Base-by-base conservation (phyloP, 2,797 vertebrate genomes). In the Pagetopsis macropterus region DNA sequence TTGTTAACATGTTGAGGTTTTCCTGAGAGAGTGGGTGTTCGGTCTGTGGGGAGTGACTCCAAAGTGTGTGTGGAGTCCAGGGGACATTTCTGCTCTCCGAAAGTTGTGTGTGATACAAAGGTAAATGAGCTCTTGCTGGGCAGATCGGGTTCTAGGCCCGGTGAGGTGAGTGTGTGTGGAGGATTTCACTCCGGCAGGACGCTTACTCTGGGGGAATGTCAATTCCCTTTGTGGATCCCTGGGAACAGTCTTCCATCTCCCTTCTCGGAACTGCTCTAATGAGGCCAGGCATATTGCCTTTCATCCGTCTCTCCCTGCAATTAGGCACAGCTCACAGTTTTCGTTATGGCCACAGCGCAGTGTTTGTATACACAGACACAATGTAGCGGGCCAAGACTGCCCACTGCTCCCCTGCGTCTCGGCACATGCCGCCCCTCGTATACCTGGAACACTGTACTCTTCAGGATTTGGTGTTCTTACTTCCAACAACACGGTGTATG, bases 261-360 rank as follows among this genome's bases (percentile, higher is more conserved):
- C 90, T 91, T 90, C 88, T 92, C 84, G 84, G 89, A 92, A 91
- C 86, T 84, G 86, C 86, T 93, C 84, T 92, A 94, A 94, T 92
- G 91, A 94, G 92, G 92, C 91, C 92, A 92, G 89, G 84, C 91
- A 85, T 93, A 91, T 93, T 92, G 91, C 88, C 89, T 94, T 94
- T 93, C 91, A 93, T 94, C 86, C 90, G 75, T 85, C 84, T 89
- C 88, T 91, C 90, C 77, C 85, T 89, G 90, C 92, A 90, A 92
- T 92, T 90, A 92, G 84, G 89, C 88, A 89, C 85, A 89, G 90
- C 86, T 89, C 91, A 85, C 89, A 87, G 85, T 93, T 90, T 91
- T 88, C 73, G 85, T 91, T 88, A 87, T 90, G 89, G 90, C 85
- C 89, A 86, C 83, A 87, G 87, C 86, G 13, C 84, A 88, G 74